Base-by-base conservation (phyloP, 1,140 invertebrate species). In the Pseudomyrmex flavicornis region DNA sequence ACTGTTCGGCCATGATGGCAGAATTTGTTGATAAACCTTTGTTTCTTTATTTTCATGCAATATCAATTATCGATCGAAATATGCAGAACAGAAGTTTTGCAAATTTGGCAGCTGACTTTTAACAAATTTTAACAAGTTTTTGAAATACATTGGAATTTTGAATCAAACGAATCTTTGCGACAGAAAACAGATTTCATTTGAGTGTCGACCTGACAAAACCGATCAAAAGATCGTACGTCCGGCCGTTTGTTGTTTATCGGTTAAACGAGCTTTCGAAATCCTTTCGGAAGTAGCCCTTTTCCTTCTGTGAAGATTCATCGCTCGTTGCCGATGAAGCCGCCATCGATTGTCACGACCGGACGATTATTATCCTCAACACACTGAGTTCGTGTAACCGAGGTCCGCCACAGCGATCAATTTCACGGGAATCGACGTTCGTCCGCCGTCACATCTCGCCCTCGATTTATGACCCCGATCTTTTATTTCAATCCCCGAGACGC, bases 251-350 rank as follows among this genome's bases (percentile, higher is more conserved):
- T 15, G 26, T 54, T 66, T 56, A 22, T 13, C 35, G 15, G 50
- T 83, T 75, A 83, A 83, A 83, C 80, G 72, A 76, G 59, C 35
- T 77, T 83, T 66, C 35, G 73, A 83, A 65, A 65, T 50, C 72
- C n/a, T 35, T 65, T 22, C 50, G 58, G 35, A 54, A 52, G 22
- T 17, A 35, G 5, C 17, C 20, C 2, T n/a, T n/a, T 22, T 54
- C 20, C 61, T 35, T 74, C 48, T 54, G n/a, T 50, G 15, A 80
- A 70, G 72, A 76, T 83, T 46, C 61, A 65, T 76, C 80, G 73
- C 35, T n/a, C 76, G 52, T 65, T 69, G 56, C 52, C 76, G 76
- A 80, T 80, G 76, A 70, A 80, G 65, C 66, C 70, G 76, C 76
- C 65, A 70, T 80, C 76, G 76, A 80, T 80, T 70, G 65, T 80